A percentile compares a stretch with the other conserved stretches of the same genome.
Evolutionary conservation across 1,140 invertebrate genomes (phyloP).

Genomic region (Bombus polaris): DNA sequence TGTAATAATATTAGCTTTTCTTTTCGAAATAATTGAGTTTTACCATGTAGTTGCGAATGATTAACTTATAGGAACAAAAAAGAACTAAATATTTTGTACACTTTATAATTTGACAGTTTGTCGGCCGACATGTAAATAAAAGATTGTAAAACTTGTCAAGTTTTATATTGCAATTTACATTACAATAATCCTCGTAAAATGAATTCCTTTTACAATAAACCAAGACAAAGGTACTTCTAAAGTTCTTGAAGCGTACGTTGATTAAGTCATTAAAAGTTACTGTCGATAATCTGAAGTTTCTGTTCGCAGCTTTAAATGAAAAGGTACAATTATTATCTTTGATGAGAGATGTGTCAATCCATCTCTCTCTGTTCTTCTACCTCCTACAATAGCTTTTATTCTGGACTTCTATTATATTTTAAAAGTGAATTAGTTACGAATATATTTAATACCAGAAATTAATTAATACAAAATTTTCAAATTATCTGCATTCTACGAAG

Average conservation of each 20-base stretch:
- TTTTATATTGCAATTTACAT: background rate
- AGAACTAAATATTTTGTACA: background rate
- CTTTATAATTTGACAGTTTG: background rate
- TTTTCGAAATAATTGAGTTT: too few relatives aligned
- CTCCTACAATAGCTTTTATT: background rate
- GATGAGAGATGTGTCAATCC: background rate
- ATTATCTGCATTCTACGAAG: too few relatives aligned
- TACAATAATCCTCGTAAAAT: background rate
- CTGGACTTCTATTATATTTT: background rate
- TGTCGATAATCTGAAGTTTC: background rate
- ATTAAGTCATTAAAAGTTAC: slow-evolving; percentile 5
- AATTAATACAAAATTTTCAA: too few relatives aligned
- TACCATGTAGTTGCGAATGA: too few relatives aligned
- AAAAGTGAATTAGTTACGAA: background rate
- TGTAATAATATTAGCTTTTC: too few relatives aligned
- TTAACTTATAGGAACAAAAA: too few relatives aligned
- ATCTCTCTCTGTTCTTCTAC: background rate
- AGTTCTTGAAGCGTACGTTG: background rate
- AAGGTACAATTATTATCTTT: background rate
- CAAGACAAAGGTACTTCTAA: background rate
- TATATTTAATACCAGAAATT: too few relatives aligned
- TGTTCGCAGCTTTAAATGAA: background rate
- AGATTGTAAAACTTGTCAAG: background rate
- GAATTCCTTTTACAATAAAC: slow-evolving; percentile 1
- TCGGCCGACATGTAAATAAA: background rate